These are phyloP conservation scores for Pseudococcus viburni DNA, from an alignment of 2,888 invertebrate genomes.

Conservation along the genomic window DNA sequence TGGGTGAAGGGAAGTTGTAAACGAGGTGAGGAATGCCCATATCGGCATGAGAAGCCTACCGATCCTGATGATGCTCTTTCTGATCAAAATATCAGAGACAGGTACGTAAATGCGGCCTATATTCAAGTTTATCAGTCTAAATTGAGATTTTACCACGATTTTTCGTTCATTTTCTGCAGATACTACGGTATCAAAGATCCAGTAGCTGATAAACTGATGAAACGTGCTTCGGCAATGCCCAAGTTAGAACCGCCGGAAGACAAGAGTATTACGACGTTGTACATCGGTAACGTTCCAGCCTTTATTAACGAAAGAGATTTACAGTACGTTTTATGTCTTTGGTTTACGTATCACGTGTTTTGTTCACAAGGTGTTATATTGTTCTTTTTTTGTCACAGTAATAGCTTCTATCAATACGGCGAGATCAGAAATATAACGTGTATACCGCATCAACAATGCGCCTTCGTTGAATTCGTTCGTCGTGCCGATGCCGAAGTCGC, in stretches of 20 bases:
- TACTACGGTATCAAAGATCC: constrained; percentile 97
- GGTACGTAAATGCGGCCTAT: constrained; percentile 71
- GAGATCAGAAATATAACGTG: constrained; percentile 95
- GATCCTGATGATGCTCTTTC: constrained; percentile 97
- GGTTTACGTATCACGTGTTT: background rate
- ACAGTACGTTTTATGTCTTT: constrained; percentile 71
- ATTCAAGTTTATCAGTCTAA: background rate
- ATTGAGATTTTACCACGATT: background rate
- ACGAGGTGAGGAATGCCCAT: constrained; percentile 96
- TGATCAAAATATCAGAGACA: constrained; percentile 95
- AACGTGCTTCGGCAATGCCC: constrained; percentile 92
- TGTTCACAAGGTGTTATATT: background rate
- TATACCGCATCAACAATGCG: constrained; percentile 94
- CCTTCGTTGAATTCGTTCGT: constrained; percentile 96
- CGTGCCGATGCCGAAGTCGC: constrained; percentile 92
- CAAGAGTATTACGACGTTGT: constrained; percentile 94
- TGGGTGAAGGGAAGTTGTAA: constrained; percentile 99
- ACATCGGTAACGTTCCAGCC: constrained; percentile 95
- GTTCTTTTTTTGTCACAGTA: constrained; percentile 73
- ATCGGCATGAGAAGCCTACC: constrained; percentile 95
- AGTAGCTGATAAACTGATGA: constrained; percentile 93
- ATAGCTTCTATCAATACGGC: constrained; percentile 98
- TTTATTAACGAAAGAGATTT: constrained; percentile 90
- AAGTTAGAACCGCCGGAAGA: constrained; percentile 96
- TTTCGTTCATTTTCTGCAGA: constrained; percentile 71